A percentile compares a stretch with the other conserved stretches of the same genome.
These are phyloP conservation scores for Microchirus variegatus DNA, from an alignment of 2,797 vertebrate genomes.

Conservation along the genomic window DNA sequence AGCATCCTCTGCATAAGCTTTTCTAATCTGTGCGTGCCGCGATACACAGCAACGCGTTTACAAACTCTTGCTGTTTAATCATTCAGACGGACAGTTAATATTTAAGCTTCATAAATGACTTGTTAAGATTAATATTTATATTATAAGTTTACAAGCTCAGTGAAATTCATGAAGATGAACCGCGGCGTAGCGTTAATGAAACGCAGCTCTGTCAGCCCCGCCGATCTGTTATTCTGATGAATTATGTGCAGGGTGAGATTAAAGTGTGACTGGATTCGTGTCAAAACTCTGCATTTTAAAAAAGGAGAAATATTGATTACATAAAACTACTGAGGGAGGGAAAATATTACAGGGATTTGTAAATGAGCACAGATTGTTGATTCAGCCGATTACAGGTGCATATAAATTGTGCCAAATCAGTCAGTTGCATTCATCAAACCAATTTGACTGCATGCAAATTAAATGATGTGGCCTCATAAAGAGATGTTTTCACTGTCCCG, in stretches of 20 bases:
- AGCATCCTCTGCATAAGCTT: background rate
- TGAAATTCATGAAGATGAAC: slow-evolving; percentile 11
- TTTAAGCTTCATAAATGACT: background rate
- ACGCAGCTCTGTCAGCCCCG: background rate
- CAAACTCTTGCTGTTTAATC: slow-evolving; percentile 7
- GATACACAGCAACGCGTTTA: background rate
- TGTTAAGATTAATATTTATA: background rate
- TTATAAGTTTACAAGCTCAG: slow-evolving; percentile 4
- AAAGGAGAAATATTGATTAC: slow-evolving; percentile 15
- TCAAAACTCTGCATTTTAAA: slow-evolving; percentile 21
- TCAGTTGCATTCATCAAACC: slow-evolving; percentile 32
- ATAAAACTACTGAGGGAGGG: slow-evolving; percentile 1
- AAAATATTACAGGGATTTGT: slow-evolving; percentile 11
- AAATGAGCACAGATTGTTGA: slow-evolving; percentile 29
- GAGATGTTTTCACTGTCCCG: slow-evolving; percentile 26
- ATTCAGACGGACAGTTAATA: slow-evolving; percentile 24
- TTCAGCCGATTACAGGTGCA: slow-evolving; percentile 29
- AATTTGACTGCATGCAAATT: slow-evolving; percentile 41
- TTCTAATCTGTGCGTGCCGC: background rate
- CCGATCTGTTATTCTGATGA: background rate
- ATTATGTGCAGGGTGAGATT: slow-evolving; percentile 3
- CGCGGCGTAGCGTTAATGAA: background rate
- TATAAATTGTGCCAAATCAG: slow-evolving; percentile 35
- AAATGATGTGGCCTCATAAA: slow-evolving; percentile 23
- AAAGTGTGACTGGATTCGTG: slow-evolving; percentile 5